Base-by-base conservation (phyloP, 1,140 invertebrate species). In the Halictus rubicundus region DNA sequence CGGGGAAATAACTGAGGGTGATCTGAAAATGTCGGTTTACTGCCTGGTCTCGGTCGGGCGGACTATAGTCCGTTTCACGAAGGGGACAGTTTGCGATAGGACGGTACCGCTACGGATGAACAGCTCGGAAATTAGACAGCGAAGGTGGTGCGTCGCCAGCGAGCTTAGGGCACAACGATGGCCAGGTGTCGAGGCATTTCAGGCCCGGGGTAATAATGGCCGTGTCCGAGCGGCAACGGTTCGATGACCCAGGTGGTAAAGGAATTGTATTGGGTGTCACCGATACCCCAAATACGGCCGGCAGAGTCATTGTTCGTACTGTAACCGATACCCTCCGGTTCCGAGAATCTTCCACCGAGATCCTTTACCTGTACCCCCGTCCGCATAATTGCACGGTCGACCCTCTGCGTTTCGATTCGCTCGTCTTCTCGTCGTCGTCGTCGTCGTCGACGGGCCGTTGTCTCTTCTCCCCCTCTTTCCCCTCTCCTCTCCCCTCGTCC, bases 211-310 rank as follows among this genome's bases (percentile, higher is more conserved):
- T 54, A 78, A 63, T 83, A 87, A 77, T 61, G 49, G 64, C 37
- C 37, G 74, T 60, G 49, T 23, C 21, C 42, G 39, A 27, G 23
- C 61, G 49, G 19, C 49, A n/a, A 59, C 32, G 23, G 46, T 63
- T 57, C 69, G 69, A 78, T 83, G 83, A 85, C 78, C 85, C 88
- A 88, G 85, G 71, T 88, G 88, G 78, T 54, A 54, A 39, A 78
- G 60, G 63, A 68, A 76, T 80, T 88, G 72, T 80, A 49, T 69
- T 79, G 37, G 68, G 75, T 89, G 86, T 86, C 85, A 89, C 80
- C 71, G 85, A 85, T 87, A 89, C 78, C 82, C 83, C 71, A 89
- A 89, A 89, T 89, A 89, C 79, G 83, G 65, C 64, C 78, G 69
- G n/a, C 78, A 14, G 27, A 49, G 49, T 65, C 80, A 88, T 88